These are phyloP conservation scores for Diorhabda carinulata DNA, from an alignment of 1,140 invertebrate species.

Conservation along the genomic window DNA sequence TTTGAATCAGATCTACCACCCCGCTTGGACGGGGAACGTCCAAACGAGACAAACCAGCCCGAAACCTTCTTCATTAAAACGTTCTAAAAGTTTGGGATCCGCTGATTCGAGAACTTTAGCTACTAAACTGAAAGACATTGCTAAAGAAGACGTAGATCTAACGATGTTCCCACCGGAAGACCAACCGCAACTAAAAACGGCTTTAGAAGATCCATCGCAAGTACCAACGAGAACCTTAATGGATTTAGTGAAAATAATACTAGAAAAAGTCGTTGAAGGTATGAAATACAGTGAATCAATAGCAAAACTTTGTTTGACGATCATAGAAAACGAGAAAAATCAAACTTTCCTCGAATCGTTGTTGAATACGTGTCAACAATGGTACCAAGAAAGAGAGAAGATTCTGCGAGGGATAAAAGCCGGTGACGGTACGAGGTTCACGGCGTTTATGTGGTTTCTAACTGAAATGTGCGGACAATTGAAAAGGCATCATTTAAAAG, in stretches of 20 bases:
- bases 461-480: constrained; percentile 85
- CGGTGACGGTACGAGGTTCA: constrained; percentile 62
- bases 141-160: constrained; percentile 65
- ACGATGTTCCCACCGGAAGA: constrained; percentile 69
- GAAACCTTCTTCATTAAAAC: constrained; percentile 56
- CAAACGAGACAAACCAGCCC: constrained; percentile 24
- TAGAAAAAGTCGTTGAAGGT: constrained; percentile 73
- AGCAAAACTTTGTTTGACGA: constrained; percentile 75
- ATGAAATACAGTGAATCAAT: constrained; percentile 73
- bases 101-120: constrained; percentile 56
- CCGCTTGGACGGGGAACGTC: constrained; percentile 28
- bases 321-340: constrained; percentile 80
- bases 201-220: constrained; percentile 76
- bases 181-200: constrained; percentile 66
- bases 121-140: constrained; percentile 54
- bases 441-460: constrained; percentile 82
- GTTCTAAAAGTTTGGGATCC: constrained; percentile 76
- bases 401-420: constrained; percentile 51
- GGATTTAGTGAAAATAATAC: constrained; percentile 77
- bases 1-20: constrained; percentile 35
- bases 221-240: constrained; percentile 73
- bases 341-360: constrained; percentile 85
- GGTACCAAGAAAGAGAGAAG: constrained; percentile 80
- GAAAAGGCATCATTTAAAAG: constrained; percentile 68
- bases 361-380: constrained; percentile 83